Conservation (phyloP, 1,140 invertebrate species). For the Trichomalopsis sarcophagae region DNA sequence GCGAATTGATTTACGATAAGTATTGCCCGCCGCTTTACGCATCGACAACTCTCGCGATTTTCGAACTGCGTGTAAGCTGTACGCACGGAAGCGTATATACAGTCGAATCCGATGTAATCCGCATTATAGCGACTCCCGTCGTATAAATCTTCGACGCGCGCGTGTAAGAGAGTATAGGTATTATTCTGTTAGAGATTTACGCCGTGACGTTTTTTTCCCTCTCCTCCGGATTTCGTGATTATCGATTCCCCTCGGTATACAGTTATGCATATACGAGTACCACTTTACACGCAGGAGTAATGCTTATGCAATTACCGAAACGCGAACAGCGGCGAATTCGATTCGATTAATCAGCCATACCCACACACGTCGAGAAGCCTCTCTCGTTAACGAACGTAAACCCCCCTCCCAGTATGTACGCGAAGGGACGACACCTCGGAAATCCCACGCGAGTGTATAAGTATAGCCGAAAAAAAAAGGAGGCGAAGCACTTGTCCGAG, state of each 20-base stretch:
- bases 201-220: too few relatives aligned
- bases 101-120: too few relatives aligned
- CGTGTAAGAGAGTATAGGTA: too few relatives aligned
- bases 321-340: background rate
- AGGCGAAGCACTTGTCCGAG: slow-evolving; percentile 39
- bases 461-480: slow-evolving; percentile 1
- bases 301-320: background rate
- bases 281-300: background rate
- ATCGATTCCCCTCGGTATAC: too few relatives aligned
- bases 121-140: too few relatives aligned
- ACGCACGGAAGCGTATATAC: too few relatives aligned
- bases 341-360: background rate
- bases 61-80: background rate
- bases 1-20: slow-evolving; percentile 33
- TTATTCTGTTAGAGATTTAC: too few relatives aligned
- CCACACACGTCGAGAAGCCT: background rate
- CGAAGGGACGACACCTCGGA: background rate
- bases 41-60: background rate
- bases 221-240: too few relatives aligned
- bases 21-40: background rate
- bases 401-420: too few relatives aligned
- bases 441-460: slow-evolving; percentile 17
- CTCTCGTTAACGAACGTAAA: background rate
- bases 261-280: background rate
- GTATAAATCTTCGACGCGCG: too few relatives aligned